A percentile compares a stretch with the other conserved stretches of the same genome.
These are phyloP conservation scores for Lycocorax pyrrhopterus DNA, from an alignment of 2,113 vertebrate species.

Conservation along the genomic window DNA sequence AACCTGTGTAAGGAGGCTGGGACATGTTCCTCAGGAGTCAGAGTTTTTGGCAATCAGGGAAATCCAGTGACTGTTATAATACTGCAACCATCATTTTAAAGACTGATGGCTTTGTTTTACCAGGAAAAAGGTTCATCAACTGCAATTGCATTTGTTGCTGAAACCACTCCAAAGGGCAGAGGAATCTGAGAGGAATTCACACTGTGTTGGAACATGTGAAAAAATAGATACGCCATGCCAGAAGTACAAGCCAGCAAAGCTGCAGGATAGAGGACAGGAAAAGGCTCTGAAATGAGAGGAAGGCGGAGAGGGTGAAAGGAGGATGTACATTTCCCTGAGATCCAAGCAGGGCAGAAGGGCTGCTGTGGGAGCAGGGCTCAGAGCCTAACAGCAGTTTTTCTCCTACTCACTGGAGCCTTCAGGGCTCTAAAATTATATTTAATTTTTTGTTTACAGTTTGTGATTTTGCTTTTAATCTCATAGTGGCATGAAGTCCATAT, in stretches of 20 bases:
- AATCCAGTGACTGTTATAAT: neutral
- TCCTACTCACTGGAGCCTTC: fast-evolving
- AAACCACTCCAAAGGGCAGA: neutral
- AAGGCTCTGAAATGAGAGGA: neutral
- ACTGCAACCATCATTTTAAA: neutral
- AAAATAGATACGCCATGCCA: neutral
- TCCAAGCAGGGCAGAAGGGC: neutral
- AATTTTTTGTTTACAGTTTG: neutral
- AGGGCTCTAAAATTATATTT: neutral
- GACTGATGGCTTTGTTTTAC: neutral
- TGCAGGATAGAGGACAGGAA: neutral
- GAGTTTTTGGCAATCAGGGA: neutral
- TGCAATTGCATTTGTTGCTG: neutral
- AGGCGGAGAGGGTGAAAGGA: neutral
- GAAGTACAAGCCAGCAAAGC: neutral
- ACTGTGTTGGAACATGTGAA: neutral
- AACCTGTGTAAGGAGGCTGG: neutral
- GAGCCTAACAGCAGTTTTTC: neutral
- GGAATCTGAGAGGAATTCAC: neutral
- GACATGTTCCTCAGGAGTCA: neutral
- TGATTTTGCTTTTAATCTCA: neutral
- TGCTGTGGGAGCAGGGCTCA: neutral
- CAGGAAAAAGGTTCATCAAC: neutral
- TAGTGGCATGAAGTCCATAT: neutral
- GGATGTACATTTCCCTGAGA: neutral